Base-by-base conservation (phyloP, 2,113 vertebrate species). In the Marmota monax region DNA sequence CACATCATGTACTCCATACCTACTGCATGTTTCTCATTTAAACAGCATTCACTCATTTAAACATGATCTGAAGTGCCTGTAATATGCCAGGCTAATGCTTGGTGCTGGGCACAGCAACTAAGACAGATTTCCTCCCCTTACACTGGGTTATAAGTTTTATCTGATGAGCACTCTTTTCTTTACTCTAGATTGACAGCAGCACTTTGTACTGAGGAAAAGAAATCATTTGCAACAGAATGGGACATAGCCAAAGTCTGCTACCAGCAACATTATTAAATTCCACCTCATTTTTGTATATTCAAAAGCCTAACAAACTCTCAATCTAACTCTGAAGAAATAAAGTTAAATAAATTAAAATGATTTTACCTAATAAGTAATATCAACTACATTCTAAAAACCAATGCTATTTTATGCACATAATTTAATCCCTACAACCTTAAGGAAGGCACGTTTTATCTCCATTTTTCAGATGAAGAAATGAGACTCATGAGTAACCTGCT, bases 351-450 rank as follows among this genome's bases (percentile, higher is more conserved):
- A 72, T 77, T 77, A 83, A 83, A 93, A 69, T 84, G 1, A 84
- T 65, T 84, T 95, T 56, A 83, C 20, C 58, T 48, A 72, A 56
- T 61, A 83, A 77, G 22, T 86, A 93, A 77, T 1, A 76, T 12
- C 29, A 63, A 67, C 16, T 83, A 82, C 20, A 88, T 48, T 91
- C 78, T 53, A 91, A 72, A 91, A 94, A 39, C 4, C 61, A 97
- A 82, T 70, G 32, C 7, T 85, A 65, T 72, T 76, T 97, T 76
- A 70, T 8, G 13, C 45, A 63, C 18, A 56, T 82, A 67, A 83
- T 34, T 63, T 87, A 91, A 79, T 78, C 45, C 63, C 37, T 93
- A 69, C 61, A 82, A 32, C 23, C 34, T 17, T 23, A 12, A 20
- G 51, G 61, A 23, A 29, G 58, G 27, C 51, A 90, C 2, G 10